Percentiles rank a stretch among this genome's conserved stretches.
Evolutionary conservation across 2,888 invertebrate genomes (phyloP).

Genomic region (Lasioglossum malachurum): DNA sequence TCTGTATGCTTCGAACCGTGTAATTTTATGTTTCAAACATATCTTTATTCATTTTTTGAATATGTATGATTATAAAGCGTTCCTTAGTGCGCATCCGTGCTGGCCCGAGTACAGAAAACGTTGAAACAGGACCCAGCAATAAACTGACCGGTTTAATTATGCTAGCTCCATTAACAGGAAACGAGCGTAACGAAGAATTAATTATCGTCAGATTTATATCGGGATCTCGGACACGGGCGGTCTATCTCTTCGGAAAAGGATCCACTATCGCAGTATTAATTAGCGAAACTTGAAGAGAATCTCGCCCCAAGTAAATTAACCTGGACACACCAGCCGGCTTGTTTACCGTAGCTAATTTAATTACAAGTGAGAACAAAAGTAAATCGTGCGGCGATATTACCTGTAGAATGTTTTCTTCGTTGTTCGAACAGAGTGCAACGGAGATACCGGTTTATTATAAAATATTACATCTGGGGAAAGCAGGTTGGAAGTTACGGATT

Average conservation of each 20-base stretch:
- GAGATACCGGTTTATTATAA: not conserved
- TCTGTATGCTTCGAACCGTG: not conserved
- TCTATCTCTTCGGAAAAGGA: slow-evolving; percentile 6
- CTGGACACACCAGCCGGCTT: slow-evolving; percentile 16
- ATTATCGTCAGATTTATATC: slow-evolving; percentile 25
- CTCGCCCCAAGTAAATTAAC: slow-evolving; percentile 21
- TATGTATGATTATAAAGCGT: not conserved
- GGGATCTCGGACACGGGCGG: not conserved
- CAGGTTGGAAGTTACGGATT: not conserved
- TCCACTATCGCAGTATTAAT: slow-evolving; percentile 44
- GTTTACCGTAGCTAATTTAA: slow-evolving; percentile 16
- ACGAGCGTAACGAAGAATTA: slow-evolving; percentile 38
- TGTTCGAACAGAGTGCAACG: not conserved
- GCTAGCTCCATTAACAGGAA: not conserved
- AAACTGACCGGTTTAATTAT: slow-evolving; percentile 19
- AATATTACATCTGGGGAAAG: not conserved
- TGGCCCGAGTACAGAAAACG: not conserved
- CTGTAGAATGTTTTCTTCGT: not conserved
- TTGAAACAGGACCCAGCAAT: not conserved
- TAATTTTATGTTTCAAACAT: not conserved
- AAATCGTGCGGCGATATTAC: not conserved
- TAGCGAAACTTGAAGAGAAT: slow-evolving; percentile 34
- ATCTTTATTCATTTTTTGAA: not conserved
- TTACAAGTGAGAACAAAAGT: not conserved
- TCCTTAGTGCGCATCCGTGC: not conserved